Evolutionary conservation across 2,797 vertebrate genomes (phyloP).

Genomic region (Parauchenoglanis ngamensis): DNA sequence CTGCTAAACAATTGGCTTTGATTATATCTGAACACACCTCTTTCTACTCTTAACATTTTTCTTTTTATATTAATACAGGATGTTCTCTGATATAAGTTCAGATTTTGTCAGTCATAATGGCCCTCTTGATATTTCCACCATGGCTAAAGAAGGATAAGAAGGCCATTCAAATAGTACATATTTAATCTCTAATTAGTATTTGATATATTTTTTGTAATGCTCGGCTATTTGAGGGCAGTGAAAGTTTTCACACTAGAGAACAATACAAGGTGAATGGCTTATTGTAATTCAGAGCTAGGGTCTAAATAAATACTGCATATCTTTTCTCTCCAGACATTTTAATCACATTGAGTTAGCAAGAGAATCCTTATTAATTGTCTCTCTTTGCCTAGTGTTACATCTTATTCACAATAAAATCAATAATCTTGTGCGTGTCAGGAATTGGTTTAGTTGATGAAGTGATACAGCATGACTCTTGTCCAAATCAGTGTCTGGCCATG

Average conservation of each 20-base stretch:
- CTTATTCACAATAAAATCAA: constrained; percentile 34
- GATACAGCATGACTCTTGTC: constrained; percentile 18
- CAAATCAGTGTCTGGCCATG: constrained; percentile 26
- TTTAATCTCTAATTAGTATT: neutral
- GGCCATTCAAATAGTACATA: neutral
- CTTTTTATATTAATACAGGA: too few relatives aligned
- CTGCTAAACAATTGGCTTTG: neutral
- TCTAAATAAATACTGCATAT: constrained; percentile 20
- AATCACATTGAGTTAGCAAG: constrained; percentile 13
- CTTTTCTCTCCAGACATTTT: neutral
- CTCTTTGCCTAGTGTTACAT: neutral
- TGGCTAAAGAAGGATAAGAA: neutral
- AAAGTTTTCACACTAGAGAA: constrained; percentile 9
- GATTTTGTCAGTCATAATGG: neutral
- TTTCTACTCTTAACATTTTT: too few relatives aligned
- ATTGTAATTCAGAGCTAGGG: constrained; percentile 30
- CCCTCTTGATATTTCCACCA: neutral
- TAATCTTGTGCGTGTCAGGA: constrained; percentile 15
- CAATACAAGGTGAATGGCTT: constrained; percentile 24
- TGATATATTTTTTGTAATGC: too few relatives aligned
- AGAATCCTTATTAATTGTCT: constrained; percentile 26
- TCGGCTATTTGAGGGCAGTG: too few relatives aligned
- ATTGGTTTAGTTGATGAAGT: constrained; percentile 9
- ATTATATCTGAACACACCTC: neutral
- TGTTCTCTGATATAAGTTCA: too few relatives aligned